phyloP scores from a whole-genome alignment of 2,888 invertebrate genomes.

The Acholoe squamosa region DNA sequence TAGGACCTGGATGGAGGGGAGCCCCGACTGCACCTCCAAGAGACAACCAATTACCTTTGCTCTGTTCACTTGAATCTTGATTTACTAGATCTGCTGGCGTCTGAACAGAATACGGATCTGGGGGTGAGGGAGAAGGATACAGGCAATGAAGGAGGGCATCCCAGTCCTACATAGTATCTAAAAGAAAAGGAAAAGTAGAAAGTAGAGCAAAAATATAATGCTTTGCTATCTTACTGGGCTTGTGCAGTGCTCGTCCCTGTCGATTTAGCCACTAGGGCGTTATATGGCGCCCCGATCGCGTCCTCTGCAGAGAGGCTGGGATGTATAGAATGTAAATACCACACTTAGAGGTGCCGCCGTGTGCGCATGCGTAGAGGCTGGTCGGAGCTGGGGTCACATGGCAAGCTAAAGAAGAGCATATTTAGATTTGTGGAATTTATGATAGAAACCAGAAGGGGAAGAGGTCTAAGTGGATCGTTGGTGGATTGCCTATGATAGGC shows the following conservation, averaged over 20 bases:
- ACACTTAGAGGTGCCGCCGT: conserved; percentile 1
- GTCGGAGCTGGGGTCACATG: neutral
- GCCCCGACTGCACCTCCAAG: neutral
- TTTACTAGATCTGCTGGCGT: neutral
- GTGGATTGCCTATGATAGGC: neutral
- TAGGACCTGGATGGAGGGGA: neutral
- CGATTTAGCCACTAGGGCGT: conserved; percentile 45
- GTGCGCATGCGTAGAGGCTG: neutral
- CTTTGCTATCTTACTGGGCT: conserved; percentile 22
- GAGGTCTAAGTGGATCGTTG: neutral
- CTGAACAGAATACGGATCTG: neutral
- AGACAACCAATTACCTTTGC: neutral
- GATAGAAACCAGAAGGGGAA: neutral
- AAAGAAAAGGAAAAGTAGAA: neutral
- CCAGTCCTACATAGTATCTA: neutral
- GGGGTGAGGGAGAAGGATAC: neutral
- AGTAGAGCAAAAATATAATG: neutral
- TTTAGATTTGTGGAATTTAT: neutral
- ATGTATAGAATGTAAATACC: conserved; percentile 34
- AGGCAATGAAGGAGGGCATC: neutral
- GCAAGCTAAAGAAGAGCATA: neutral
- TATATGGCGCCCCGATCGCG: conserved; percentile 39
- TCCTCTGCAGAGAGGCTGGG: neutral
- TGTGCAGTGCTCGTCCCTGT: conserved; percentile 38
- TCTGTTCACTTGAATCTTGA: conserved; percentile 15